Base-by-base conservation (phyloP, 2,888 invertebrate species). In the Tachina grossa region DNA sequence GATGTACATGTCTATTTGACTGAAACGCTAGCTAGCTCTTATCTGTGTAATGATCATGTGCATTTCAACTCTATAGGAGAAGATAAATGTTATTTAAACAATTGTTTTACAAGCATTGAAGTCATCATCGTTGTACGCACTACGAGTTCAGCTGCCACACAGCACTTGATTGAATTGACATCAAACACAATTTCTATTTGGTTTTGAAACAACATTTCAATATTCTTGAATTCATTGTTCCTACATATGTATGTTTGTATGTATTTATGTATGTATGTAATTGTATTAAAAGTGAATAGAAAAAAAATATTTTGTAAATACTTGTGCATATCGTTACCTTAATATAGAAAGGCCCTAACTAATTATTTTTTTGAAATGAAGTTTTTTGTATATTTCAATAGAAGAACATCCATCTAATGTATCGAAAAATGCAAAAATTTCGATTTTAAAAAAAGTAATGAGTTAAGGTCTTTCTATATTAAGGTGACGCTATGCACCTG, bases 71-170 rank as follows among this genome's bases (percentile, higher is more conserved):
- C 39, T 39, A 43, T 55, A 45, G 53, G 31, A 45, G 22, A 65
- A 55, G 10, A 75, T 47, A 72, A 45, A 72, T 75, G 65, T 76
- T 75, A 55, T 76, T 78, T 78, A 59, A 78, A 59, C 76, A 78
- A 59, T 59, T 78, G 68, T 51, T 78, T 69, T 69, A 31, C 31
- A 31, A 31, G 31, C 0, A 53, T 45, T 41, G 11, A 65, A 53
- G 22, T 55, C 65, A 65, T 39, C 65, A 65, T 39, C 39, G 51
- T 55, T 11, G 31, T 43, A 53, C 75, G 53, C 43, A 22, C 53
- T 41, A 1, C 10, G 5, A 53, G 31, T 11, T 9, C 51, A 10
- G 41, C 19, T 14, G 49, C n/a, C 31, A 53, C 14, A 65, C 19
- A 41, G 59, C 47, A 43, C 49, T 77, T 51, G n/a, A 69, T 71